These are phyloP conservation scores for Solenodon paradoxus DNA, from an alignment of 2,113 vertebrate species.

Conservation along the genomic window DNA sequence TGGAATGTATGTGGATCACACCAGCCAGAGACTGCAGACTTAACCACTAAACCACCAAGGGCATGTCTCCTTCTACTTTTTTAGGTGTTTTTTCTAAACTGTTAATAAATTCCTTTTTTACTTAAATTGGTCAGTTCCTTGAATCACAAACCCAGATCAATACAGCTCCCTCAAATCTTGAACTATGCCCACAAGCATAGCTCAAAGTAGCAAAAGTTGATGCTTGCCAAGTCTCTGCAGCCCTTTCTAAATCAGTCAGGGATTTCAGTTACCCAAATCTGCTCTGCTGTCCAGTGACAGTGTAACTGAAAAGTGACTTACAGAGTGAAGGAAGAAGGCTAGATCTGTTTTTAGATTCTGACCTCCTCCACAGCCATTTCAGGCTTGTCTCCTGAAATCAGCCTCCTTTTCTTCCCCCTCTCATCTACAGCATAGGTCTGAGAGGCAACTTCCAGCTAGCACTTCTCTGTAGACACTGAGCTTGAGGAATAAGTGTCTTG, in stretches of 20 bases:
- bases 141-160: slow-evolving; percentile 9
- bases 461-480: background rate
- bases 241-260: background rate
- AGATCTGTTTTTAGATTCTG: background rate
- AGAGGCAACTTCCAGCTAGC: background rate
- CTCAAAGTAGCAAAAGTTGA: background rate
- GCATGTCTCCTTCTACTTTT: too few species aligned
- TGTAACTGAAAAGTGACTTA: background rate
- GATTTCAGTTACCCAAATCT: background rate
- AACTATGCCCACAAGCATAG: background rate
- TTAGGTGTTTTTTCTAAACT: background rate
- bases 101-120: background rate
- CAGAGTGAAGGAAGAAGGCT: background rate
- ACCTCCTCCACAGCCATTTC: background rate
- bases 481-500: background rate
- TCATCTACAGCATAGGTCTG: background rate
- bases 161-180: background rate
- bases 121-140: background rate
- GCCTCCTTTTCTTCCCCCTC: background rate
- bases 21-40: too few species aligned
- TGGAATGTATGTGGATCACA: too few species aligned
- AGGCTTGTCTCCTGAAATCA: background rate
- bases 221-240: background rate
- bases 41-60: too few species aligned
- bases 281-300: background rate